Evolutionary conservation across 2,113 vertebrate genomes (phyloP).

Genomic region (Calidris pygmaea): DNA sequence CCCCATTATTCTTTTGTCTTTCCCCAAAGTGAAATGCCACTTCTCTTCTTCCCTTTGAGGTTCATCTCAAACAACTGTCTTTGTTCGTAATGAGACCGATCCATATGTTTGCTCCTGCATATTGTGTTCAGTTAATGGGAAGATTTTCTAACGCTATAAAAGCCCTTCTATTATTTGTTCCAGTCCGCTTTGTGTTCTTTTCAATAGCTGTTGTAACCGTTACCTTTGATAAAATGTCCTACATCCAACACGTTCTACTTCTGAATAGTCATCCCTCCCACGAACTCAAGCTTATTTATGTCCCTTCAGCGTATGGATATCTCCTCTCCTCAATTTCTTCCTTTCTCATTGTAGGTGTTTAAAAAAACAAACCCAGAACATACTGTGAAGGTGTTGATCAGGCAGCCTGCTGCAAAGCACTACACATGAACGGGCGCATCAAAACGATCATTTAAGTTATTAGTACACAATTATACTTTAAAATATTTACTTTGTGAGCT

Average conservation of each 20-base stretch:
- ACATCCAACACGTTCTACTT: not conserved
- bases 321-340: not conserved
- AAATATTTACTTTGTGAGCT: not conserved
- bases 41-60: constrained; percentile 64
- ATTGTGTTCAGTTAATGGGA: constrained; percentile 65
- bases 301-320: not conserved
- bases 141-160: constrained; percentile 61
- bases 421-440: not conserved
- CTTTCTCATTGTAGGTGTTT: not conserved
- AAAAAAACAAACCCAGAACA: not conserved
- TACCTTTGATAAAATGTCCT: not conserved
- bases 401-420: constrained; percentile 21
- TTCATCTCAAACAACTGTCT: constrained; percentile 65
- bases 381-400: not conserved
- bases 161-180: not conserved
- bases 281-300: not conserved
- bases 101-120: constrained; percentile 59
- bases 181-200: constrained; percentile 24
- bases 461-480: constrained; percentile 22
- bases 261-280: not conserved
- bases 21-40: constrained; percentile 58
- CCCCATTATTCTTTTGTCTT: constrained; percentile 69
- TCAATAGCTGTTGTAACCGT: constrained; percentile 24
- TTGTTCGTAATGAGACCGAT: constrained; percentile 68
- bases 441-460: not conserved